Conservation (phyloP, 2,888 invertebrate genomes). For the Meghimatium bilineatum region DNA sequence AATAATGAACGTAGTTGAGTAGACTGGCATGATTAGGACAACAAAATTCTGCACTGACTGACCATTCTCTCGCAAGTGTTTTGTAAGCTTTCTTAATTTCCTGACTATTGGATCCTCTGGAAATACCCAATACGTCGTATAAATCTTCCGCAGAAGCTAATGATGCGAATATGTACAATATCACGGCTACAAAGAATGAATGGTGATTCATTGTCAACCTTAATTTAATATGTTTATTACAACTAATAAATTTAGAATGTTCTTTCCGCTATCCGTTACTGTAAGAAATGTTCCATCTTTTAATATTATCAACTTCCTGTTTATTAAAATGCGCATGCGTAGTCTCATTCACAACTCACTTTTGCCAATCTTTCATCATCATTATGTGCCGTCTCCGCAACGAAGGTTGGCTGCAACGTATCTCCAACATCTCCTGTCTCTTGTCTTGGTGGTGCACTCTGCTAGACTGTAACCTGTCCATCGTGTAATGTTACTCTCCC, state of each 20-base stretch:
- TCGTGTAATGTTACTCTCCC: no score
- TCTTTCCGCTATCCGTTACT: not conserved
- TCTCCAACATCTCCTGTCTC: no score
- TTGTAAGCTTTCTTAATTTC: slow-evolving; percentile 76
- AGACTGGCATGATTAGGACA: no score
- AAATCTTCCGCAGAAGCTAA: slow-evolving; percentile 61
- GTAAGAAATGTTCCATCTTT: not conserved
- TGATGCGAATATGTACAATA: not conserved
- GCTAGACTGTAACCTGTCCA: no score
- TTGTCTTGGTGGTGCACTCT: no score
- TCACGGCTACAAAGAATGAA: not conserved
- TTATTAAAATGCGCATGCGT: not conserved
- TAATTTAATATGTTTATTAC: not conserved
- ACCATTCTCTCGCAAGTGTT: slow-evolving; percentile 75
- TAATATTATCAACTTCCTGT: slow-evolving; percentile 1
- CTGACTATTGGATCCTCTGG: slow-evolving; percentile 67
- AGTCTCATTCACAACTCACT: not conserved
- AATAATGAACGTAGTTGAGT: no score
- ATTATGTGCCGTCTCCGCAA: no score
- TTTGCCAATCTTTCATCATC: no score
- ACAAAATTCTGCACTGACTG: slow-evolving; percentile 40
- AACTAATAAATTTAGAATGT: not conserved
- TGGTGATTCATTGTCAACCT: not conserved
- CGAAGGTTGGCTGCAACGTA: no score
- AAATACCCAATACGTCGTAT: slow-evolving; percentile 72